Conservation (phyloP, 2,888 invertebrate genomes). For the Eupithecia vulgata region DNA sequence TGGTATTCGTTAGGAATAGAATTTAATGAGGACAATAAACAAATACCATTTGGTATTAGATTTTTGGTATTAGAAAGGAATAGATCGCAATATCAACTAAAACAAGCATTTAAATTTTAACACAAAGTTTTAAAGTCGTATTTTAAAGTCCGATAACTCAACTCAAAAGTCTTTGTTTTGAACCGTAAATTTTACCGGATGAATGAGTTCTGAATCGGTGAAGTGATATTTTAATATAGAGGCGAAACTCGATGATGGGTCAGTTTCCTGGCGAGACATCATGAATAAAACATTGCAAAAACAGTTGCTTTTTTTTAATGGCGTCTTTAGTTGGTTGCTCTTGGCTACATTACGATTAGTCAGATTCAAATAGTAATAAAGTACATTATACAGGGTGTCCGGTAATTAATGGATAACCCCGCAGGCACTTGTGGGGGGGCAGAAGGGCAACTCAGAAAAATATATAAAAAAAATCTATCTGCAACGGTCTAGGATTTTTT, state of each 20-base stretch:
- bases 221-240: slow-evolving; percentile 21
- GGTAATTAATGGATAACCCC: no score
- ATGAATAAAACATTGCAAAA: neutral
- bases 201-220: slow-evolving; percentile 46
- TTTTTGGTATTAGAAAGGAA: no score
- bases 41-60: no score
- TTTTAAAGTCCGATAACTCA: slow-evolving; percentile 46
- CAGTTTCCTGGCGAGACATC: neutral
- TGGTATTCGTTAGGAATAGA: no score
- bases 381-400: no score
- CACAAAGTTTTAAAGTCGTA: slow-evolving; percentile 32
- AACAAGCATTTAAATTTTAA: slow-evolving; percentile 14
- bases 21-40: no score
- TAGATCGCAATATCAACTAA: slow-evolving; percentile 25
- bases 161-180: slow-evolving; percentile 50
- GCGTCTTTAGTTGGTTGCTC: neutral
- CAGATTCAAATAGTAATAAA: neutral
- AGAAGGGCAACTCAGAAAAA: no score
- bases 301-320: neutral
- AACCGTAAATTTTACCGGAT: slow-evolving; percentile 50
- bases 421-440: no score
- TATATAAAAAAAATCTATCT: no score
- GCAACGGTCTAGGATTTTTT: no score
- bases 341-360: neutral
- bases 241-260: slow-evolving; percentile 2